Base-by-base conservation (phyloP, 2,888 invertebrate genomes). In the Mimas tiliae region DNA sequence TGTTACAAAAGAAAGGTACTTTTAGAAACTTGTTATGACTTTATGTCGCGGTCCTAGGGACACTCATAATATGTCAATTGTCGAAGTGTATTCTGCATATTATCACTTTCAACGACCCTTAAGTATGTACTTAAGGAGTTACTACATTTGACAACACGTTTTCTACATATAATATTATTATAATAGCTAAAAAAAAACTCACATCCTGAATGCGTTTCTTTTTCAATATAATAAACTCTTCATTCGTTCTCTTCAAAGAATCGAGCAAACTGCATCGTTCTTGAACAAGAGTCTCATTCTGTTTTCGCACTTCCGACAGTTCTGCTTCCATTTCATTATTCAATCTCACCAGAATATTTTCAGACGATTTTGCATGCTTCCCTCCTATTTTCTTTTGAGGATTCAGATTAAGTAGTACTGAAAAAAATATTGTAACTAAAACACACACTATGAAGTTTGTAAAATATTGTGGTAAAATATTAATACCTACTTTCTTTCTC, bases 191-290 rank as follows among this genome's bases (percentile, higher is more conserved):
- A 33, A 27, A 64, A 50, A 38, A 73, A 94, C 96, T 96, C 86
- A 97, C 96, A 90, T 97, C 97, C 84, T 96, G 96, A 76, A 97
- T 94, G 65, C 97, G 94, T 83, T 97, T 97, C 74, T 95, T 96
- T 83, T 97, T 97, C 75, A 97, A 86, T 69, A 95, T 89, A 84
- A 96, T 96, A 76, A 96, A 96, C 79, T 97, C 97, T 69, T 95
- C 96, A 78, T 97, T 96, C 34, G 97, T 95, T 66, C 95, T 92
- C 79, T 95, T 95, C 58, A 96, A 90, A 74, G 96, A 96, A 73
- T 96, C 95, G 21, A 95, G 89, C 58, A 95, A 78, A 52, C 93
- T 93, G 75, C 87, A 94, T 70, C 94, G 95, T 89, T 94, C 95
- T 68, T 90, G 92, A 76, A 84, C 87, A 55, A 93, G 81, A 70